Conservation (phyloP, 2,113 vertebrate species). For the Oxyura jamaicensis region DNA sequence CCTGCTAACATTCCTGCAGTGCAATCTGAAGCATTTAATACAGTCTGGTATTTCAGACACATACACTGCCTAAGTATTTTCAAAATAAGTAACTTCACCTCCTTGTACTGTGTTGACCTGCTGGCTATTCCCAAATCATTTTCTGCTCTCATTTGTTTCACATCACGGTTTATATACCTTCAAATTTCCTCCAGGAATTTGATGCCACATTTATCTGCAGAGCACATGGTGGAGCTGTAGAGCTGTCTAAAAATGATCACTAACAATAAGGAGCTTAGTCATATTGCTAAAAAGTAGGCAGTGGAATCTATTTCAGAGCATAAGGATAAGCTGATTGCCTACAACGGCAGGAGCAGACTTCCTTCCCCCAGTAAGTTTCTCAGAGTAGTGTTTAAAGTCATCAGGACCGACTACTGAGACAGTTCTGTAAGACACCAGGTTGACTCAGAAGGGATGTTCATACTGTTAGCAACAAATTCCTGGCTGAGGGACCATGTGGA, state of each 20-base stretch:
- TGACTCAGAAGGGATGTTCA: neutral
- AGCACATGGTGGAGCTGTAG: constrained; percentile 42
- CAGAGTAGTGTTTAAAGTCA: neutral
- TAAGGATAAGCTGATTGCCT: neutral
- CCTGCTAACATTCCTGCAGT: neutral
- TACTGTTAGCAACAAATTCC: neutral
- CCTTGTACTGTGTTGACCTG: neutral
- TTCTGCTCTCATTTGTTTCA: neutral
- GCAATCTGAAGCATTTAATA: neutral
- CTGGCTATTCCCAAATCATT: neutral
- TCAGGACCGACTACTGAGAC: neutral
- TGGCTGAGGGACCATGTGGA: neutral
- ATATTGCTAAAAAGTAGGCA: neutral
- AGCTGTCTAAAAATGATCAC: neutral
- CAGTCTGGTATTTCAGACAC: neutral
- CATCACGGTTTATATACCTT: neutral
- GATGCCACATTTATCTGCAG: neutral
- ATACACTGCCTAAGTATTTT: neutral
- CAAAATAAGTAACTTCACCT: neutral
- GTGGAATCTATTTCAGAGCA: neutral
- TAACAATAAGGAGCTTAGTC: neutral
- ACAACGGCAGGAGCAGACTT: neutral
- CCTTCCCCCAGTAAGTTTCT: neutral
- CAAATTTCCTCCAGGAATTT: neutral
- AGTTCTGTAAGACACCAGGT: neutral